These are phyloP conservation scores for Dryadula phaetusa DNA, from an alignment of 2,888 invertebrate genomes.

Conservation along the genomic window DNA sequence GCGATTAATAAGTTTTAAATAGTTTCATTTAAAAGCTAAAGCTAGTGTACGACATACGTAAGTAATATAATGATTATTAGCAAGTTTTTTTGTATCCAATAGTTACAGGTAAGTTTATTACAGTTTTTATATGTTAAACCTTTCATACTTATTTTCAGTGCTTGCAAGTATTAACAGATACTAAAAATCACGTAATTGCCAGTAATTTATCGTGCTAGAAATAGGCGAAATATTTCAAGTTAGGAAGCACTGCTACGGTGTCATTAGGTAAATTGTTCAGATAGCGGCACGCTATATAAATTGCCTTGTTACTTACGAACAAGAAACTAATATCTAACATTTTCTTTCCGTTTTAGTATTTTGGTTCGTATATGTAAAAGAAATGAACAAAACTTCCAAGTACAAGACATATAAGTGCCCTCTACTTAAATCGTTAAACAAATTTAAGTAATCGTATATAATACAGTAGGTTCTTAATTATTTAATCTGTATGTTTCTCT, in stretches of 20 bases:
- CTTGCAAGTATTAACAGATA: neutral
- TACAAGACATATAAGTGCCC: too few relatives aligned
- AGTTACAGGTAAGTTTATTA: too few relatives aligned
- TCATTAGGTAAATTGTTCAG: constrained; percentile 59
- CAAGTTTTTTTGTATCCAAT: too few relatives aligned
- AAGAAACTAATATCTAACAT: constrained; percentile 17
- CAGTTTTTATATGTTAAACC: neutral
- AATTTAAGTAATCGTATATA: neutral
- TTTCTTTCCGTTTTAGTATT: neutral
- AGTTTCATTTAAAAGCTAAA: too few relatives aligned
- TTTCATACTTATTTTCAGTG: neutral
- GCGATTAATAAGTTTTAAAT: too few relatives aligned
- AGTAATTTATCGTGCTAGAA: constrained; percentile 13
- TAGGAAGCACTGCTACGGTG: constrained; percentile 50
- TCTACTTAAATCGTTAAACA: too few relatives aligned
- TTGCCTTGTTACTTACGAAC: constrained; percentile 40
- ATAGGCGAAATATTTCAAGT: constrained; percentile 25
- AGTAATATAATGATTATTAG: too few relatives aligned
- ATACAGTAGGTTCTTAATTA: neutral
- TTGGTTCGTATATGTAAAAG: neutral
- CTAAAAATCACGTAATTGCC: neutral
- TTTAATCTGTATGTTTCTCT: neutral
- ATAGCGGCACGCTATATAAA: constrained; percentile 47
- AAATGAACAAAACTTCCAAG: neutral
- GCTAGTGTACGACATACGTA: too few relatives aligned